Evolutionary conservation across 1,140 invertebrate species (phyloP).

Genomic region (Subanguina moxae): DNA sequence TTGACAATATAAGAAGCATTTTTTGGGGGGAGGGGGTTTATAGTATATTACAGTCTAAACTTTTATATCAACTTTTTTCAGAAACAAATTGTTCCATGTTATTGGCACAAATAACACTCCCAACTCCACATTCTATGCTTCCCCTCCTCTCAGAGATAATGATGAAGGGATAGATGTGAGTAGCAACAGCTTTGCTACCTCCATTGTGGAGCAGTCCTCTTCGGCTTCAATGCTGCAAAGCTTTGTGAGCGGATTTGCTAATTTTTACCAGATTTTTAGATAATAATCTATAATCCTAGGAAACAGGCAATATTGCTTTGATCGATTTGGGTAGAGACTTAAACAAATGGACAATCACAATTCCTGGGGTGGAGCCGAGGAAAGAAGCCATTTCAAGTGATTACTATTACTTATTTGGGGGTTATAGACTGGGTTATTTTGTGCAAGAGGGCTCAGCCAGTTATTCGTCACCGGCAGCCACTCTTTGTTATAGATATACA

Average conservation of each 20-base stretch:
- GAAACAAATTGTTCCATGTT: slow-evolving; percentile 32
- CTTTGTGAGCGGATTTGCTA: too few relatives aligned
- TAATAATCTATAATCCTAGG: slow-evolving; percentile 15
- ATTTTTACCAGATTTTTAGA: too few relatives aligned
- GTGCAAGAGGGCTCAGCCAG: too few relatives aligned
- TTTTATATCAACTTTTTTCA: slow-evolving; percentile 18
- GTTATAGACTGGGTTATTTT: too few relatives aligned
- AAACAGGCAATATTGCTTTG: slow-evolving; percentile 14
- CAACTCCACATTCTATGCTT: slow-evolving; percentile 8
- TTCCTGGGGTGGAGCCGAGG: slow-evolving; percentile 32
- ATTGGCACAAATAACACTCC: slow-evolving; percentile 17
- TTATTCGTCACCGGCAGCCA: neutral
- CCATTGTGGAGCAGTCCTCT: too few relatives aligned
- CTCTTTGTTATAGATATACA: neutral
- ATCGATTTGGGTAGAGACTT: slow-evolving; percentile 33
- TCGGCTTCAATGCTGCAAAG: too few relatives aligned
- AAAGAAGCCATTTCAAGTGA: slow-evolving; percentile 5
- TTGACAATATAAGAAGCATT: too few relatives aligned
- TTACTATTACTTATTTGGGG: too few relatives aligned
- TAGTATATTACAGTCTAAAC: too few relatives aligned
- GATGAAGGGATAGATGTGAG: slow-evolving; percentile 8
- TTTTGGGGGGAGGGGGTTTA: too few relatives aligned
- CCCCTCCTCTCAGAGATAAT: slow-evolving; percentile 4
- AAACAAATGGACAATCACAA: slow-evolving; percentile 41
- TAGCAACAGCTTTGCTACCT: too few relatives aligned